phyloP scores from a whole-genome alignment of 2,888 invertebrate species.

The Ametastegia equiseti region DNA sequence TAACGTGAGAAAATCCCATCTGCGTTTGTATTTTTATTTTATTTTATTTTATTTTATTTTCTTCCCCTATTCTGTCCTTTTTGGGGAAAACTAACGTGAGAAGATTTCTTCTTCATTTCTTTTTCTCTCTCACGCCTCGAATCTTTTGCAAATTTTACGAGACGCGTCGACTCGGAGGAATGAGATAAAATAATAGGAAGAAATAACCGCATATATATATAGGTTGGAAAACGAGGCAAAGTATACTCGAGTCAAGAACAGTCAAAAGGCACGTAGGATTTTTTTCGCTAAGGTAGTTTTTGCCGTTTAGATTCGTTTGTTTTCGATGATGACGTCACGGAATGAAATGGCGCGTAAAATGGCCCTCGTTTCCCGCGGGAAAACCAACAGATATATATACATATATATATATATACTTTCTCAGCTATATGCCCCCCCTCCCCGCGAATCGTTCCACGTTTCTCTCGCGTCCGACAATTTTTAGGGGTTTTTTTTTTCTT shows the following conservation, averaged over 20 bases:
- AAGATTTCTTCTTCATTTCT: neutral
- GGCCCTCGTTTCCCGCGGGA: slow-evolving; percentile 68
- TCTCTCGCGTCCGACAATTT: neutral
- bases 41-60: too few relatives aligned
- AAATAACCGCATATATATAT: too few relatives aligned
- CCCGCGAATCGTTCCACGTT: slow-evolving; percentile 21
- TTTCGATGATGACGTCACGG: slow-evolving; percentile 70
- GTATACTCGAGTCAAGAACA: neutral
- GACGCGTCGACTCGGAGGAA: neutral
- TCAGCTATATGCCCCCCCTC: neutral
- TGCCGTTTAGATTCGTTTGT: slow-evolving; percentile 53
- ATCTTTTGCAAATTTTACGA: neutral
- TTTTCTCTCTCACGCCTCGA: too few relatives aligned
- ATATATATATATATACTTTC: neutral
- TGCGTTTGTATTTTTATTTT: too few relatives aligned
- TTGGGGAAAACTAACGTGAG: neutral
- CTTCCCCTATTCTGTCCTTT: too few relatives aligned
- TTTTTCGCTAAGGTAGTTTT: neutral
- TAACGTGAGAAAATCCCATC: neutral
- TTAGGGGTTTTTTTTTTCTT: neutral
- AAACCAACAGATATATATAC: slow-evolving; percentile 60
- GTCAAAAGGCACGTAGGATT: neutral
- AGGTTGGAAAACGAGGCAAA: neutral
- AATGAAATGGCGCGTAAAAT: slow-evolving; percentile 74
- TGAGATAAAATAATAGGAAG: neutral